A percentile compares a stretch with the other conserved stretches of the same genome.
Evolutionary conservation across 2,888 invertebrate species (phyloP).

Genomic region (Chloroclystis v-ata): DNA sequence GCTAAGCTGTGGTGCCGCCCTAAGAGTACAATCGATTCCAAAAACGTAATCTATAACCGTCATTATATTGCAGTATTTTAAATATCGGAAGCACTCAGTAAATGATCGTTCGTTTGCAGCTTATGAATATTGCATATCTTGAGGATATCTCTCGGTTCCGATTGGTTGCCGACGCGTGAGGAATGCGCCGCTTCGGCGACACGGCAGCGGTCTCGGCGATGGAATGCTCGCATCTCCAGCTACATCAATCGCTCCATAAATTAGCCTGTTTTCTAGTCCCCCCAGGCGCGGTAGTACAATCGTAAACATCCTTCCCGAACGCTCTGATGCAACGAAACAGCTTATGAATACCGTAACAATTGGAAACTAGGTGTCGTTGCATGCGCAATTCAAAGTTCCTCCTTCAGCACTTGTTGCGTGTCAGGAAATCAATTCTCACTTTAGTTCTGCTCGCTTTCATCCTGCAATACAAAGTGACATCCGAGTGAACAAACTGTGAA

Average conservation of each 20-base stretch:
- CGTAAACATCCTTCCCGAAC: not conserved
- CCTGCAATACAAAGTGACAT: slow-evolving; percentile 2
- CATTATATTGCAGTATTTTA: no score
- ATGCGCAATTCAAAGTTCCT: slow-evolving; percentile 11
- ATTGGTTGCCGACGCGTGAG: slow-evolving; percentile 65
- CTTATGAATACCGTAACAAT: slow-evolving; percentile 18
- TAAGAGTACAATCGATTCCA: no score
- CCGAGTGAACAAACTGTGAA: slow-evolving; percentile 3
- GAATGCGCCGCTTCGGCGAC: slow-evolving; percentile 66
- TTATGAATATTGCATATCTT: slow-evolving; percentile 33
- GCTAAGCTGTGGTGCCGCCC: no score
- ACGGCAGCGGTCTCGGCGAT: slow-evolving; percentile 46
- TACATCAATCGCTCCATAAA: slow-evolving; percentile 26
- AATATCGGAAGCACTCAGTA: not conserved
- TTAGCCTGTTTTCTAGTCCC: slow-evolving; percentile 24
- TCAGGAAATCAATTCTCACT: not conserved
- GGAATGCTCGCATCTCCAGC: slow-evolving; percentile 48
- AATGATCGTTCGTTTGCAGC: slow-evolving; percentile 20
- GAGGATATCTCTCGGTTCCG: slow-evolving; percentile 66
- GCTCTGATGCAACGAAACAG: slow-evolving; percentile 18
- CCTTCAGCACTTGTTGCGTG: slow-evolving; percentile 4
- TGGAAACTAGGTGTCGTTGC: slow-evolving; percentile 11
- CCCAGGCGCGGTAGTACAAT: slow-evolving; percentile 11
- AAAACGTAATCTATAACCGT: no score
- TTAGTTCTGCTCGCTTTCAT: slow-evolving; percentile 3